Base-by-base conservation (phyloP, 2,113 vertebrate genomes). In the Pavo muticus region DNA sequence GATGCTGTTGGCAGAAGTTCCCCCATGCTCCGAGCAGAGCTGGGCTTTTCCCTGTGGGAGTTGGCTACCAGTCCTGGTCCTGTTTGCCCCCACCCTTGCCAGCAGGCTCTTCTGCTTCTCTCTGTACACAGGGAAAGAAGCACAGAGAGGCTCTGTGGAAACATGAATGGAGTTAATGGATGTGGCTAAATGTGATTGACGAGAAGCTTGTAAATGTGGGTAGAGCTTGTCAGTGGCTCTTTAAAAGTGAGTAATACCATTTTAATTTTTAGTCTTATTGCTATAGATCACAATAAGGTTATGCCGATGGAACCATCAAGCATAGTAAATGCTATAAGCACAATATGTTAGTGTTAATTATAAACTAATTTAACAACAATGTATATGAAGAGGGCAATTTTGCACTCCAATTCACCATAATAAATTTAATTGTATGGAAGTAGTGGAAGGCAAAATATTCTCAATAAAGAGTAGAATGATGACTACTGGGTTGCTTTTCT, bases 301-400 rank as follows among this genome's bases (percentile, higher is more conserved):
- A 56, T 84, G 87, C 35, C 91, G 94, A 90, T 94, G 70, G 88
- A 91, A 86, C 83, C 44, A 91, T 94, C 82, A 93, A 90, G 91
- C 88, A 88, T 14, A 90, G 84, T 86, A 93, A 95, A 84, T 75
- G 87, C 64, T 93, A 1, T 84, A 93, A 95, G 92, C 92, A 85
- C 71, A 93, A 63, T 91, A 92, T 95, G 75, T 90, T 92, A 84
- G 65, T 48, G 67, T 75, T 95, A 96, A 97, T 97, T 96, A 88
- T 40, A 72, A 52, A 74, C 73, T 87, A 94, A 95, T 94, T 93
- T 89, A 92, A 87, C 91, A 95, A 67, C 84, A 82, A 72, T 63
- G 14, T 82, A 71, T 92, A 87, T 80, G 48, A 61, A 86, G 85
- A 84, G 82, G 56, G 48, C 76, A 87, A 91, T 91, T 93, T 91